phyloP scores from a whole-genome alignment of 2,797 vertebrate species.

The Myotis myotis region DNA sequence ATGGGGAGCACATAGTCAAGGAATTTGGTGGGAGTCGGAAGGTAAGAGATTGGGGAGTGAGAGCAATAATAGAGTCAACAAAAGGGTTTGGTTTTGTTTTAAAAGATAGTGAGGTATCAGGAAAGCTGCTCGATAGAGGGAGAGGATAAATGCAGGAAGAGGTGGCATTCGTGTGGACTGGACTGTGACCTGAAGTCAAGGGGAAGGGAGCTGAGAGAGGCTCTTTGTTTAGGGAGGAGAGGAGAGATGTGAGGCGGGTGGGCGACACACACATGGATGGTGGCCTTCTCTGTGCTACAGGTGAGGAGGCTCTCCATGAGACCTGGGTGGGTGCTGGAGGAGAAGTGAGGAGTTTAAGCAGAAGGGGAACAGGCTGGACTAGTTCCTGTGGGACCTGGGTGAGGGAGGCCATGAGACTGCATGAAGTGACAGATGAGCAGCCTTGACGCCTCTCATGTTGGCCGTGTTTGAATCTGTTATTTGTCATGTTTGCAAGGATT shows the following conservation, averaged over 20 bases:
- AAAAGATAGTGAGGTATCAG: background rate
- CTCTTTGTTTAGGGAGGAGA: background rate
- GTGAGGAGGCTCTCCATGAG: background rate
- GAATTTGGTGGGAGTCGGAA: background rate
- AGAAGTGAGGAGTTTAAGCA: background rate
- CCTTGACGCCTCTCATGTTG: rapidly evolving
- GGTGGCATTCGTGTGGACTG: background rate
- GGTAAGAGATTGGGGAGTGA: background rate
- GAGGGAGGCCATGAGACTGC: background rate
- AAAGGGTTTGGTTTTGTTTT: background rate
- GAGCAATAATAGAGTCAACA: background rate
- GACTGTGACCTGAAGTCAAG: background rate
- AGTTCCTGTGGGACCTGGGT: too few species aligned
- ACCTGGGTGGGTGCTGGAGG: background rate
- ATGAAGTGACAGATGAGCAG: rapidly evolving
- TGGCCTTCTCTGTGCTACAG: background rate
- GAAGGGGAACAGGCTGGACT: background rate
- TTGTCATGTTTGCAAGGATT: background rate
- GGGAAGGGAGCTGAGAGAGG: background rate
- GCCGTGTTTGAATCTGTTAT: background rate
- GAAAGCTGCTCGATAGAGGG: background rate
- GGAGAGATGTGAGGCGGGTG: rapidly evolving
- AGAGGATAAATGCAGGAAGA: background rate
- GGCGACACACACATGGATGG: rapidly evolving
- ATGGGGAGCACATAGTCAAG: background rate